Evolutionary conservation across 2,113 vertebrate species (phyloP).

Genomic region (Microcebus griseorufus): DNA sequence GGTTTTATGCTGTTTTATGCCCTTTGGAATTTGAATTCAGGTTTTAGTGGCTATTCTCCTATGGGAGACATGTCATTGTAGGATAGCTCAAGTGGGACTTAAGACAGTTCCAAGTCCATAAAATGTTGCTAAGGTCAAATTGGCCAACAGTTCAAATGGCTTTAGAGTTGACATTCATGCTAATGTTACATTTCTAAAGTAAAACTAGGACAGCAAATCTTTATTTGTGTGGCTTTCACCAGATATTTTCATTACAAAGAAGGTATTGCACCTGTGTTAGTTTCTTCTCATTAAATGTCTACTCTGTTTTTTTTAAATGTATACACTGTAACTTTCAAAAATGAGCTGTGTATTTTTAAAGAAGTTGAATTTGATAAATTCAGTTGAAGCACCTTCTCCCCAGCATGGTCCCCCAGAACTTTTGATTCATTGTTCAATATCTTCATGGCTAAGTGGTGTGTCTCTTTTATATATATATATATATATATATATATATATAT

Average conservation of each 20-base stretch:
- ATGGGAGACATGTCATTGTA: too few relatives aligned
- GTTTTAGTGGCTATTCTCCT: neutral
- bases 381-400: rapidly evolving
- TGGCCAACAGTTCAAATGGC: neutral
- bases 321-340: neutral
- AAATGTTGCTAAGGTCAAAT: neutral
- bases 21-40: neutral
- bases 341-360: neutral
- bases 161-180: neutral
- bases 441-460: neutral
- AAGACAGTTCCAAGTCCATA: neutral
- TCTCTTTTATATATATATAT: too few relatives aligned
- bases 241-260: neutral
- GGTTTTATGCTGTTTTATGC: neutral
- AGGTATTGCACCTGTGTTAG: neutral
- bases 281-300: neutral
- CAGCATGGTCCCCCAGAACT: neutral
- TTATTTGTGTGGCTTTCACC: neutral
- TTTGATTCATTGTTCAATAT: neutral
- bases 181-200: constrained; percentile 19
- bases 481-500: too few relatives aligned
- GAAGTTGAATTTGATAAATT: neutral
- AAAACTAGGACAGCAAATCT: neutral
- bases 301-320: neutral
- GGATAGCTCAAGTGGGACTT: neutral